phyloP scores from a whole-genome alignment of 2,113 vertebrate genomes.

The Turdus rufiventris region DNA sequence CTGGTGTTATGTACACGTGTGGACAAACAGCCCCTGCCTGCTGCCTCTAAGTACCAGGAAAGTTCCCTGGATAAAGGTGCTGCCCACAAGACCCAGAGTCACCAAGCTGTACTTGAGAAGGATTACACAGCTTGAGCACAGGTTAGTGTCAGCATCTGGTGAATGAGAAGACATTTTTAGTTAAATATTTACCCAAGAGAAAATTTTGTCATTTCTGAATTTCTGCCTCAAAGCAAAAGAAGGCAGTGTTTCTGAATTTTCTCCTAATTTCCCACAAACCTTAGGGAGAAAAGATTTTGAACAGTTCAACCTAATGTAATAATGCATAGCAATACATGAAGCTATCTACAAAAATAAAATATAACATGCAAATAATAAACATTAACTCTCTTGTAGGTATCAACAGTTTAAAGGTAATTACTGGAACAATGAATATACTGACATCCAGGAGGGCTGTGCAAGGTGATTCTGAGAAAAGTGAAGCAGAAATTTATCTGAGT shows the following conservation, averaged over 20 bases:
- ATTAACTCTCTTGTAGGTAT: background rate
- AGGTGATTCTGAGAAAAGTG: background rate
- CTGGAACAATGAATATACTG: background rate
- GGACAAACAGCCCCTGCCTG: background rate
- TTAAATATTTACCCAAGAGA: background rate
- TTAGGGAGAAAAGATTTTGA: background rate
- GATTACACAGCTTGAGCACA: background rate
- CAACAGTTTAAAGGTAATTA: background rate
- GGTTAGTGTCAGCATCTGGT: fast-evolving
- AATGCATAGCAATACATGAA: background rate
- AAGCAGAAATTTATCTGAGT: background rate
- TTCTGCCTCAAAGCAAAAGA: background rate
- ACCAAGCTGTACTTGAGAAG: background rate
- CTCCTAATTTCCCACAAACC: background rate
- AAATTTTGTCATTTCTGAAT: background rate
- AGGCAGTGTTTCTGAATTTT: background rate
- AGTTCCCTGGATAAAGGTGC: background rate
- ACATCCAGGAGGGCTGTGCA: background rate
- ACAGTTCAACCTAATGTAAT: background rate
- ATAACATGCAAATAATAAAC: background rate
- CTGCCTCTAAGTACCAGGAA: background rate
- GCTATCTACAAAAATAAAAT: background rate
- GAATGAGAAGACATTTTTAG: background rate
- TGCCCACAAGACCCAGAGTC: background rate
- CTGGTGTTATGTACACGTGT: fast-evolving